Evolutionary conservation across 2,888 invertebrate species (phyloP), one percentile per base, ranked within the genome.

Genomic region (Orthosia gothica): DNA sequence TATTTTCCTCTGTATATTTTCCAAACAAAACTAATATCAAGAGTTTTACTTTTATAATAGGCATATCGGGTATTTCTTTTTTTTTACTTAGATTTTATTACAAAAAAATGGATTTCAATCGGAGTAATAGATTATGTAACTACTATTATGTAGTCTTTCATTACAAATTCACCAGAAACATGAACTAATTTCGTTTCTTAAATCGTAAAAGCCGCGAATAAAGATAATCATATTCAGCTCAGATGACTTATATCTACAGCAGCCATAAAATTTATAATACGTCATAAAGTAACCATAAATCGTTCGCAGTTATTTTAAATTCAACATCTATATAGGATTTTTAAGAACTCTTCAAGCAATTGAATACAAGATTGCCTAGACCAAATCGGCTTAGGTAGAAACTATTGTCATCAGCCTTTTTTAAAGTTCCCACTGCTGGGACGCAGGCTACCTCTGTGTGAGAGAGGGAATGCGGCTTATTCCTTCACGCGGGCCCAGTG

Each of bases 191-290:
- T 32, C 16, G 12, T 23, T 67, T 16, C 13, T 45, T 7, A 26
- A 64, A 40, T 18, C 40, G 2, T 61, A 61, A 63, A 54, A 59
- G 11, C 13, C 26, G 40, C 7, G 20, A 55, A 40, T 55, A 61
- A 32, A 55, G 40, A 59, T 59, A 80, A 59, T 62, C 50, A 52
- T 49, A 71, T 76, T 79, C 72, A 64, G 23, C 45, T 65, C 23
- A 65, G 18, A 47, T 16, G 23, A 26, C 20, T 32, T 50, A 32
- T 50, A 81, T 50, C 23, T 61, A 74, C 23, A 65, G 32, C 54
- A 55, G 59, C 54, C 61, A 74, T 50, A 77, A 45, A 65, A 80
- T 74, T 80, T 77, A 61, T 55, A 59, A 64, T 55, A 40, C 7
- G 16, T 32, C 63, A 64, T 65, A 74, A 80, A 74, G 20, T 65